Base-by-base conservation (phyloP, 2,888 invertebrate species). In the Fragum sueziense region DNA sequence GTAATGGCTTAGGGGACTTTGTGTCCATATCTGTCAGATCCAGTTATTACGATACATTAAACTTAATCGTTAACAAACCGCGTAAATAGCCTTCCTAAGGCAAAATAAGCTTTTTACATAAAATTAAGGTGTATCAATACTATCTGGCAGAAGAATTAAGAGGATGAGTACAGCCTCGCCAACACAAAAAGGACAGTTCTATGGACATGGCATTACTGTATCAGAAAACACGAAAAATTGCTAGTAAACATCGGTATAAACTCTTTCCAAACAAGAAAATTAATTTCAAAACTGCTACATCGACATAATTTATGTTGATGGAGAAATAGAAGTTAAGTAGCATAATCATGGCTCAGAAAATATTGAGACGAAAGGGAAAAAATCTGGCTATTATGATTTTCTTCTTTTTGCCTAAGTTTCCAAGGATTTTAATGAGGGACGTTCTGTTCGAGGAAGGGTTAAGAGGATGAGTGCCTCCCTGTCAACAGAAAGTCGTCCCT, bases 81-180 rank as follows among this genome's bases (percentile, higher is more conserved):
- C 25, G 25, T 41, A 65, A 65, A 41, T 37, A 27, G 65, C 41
- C 33, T 20, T 65, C 65, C 41, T n/a, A 7, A 41, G 65, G 65
- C 65, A 17, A 65, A 65, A 65, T 65, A 65, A 34, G 65, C 65
- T 65, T 65, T 65, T 65, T 65, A 65, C 65, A 65, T 65, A 65
- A 41, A 65, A 65, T 65, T 65, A 65, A 41, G 65, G 37, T 65
- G 65, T 65, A 65, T 41, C 41, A 22, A 25, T 14, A 41, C 22
- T 27, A 65, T 65, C 41, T 65, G 65, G 20, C 41, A 65, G 33
- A 37, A 33, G 61, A 61, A 61, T 54, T 54, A 6, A 54, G 25
- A 11, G 41, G 17, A 41, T 41, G n/a, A n/a, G n/a, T n/a, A n/a
- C n/a, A n/a, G n/a, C n/a, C n/a, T n/a, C n/a, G n/a, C n/a, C n/a